Percentiles rank a stretch among this genome's conserved stretches.
Evolutionary conservation across 1,140 invertebrate genomes (phyloP).

Genomic region (Megalopta genalis): DNA sequence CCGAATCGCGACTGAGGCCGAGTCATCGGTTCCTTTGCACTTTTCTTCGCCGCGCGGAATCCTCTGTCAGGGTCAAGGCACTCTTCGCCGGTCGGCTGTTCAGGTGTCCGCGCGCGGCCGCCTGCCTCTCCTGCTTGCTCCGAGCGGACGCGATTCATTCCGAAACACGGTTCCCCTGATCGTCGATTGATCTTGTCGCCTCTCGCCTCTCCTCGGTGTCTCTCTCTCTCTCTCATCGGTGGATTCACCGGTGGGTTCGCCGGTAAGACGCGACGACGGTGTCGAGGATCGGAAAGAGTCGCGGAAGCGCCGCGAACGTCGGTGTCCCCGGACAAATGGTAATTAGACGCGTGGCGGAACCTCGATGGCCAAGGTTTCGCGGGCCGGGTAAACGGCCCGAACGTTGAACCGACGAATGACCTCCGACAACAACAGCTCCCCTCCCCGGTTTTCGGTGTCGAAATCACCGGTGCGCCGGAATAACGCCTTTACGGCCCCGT

Average conservation of each 20-base stretch:
- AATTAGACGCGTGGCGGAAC: constrained; percentile 39
- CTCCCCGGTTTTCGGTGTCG: constrained; percentile 56
- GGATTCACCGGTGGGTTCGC: no score
- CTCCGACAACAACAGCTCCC: constrained; percentile 69
- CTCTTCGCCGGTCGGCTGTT: constrained; percentile 54
- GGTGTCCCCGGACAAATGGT: constrained; percentile 36
- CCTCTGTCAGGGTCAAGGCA: constrained; percentile 74
- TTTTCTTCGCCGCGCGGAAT: constrained; percentile 68
- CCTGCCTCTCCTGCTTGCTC: no score
- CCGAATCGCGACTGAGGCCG: constrained; percentile 68
- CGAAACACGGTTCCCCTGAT: no score
- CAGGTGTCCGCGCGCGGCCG: not conserved
- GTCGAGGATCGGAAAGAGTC: not conserved
- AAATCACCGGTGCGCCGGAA: constrained; percentile 42
- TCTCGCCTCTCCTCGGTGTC: not conserved
- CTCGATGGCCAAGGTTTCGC: constrained; percentile 57
- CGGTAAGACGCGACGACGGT: no score
- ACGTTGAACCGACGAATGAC: constrained; percentile 70
- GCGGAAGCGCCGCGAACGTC: constrained; percentile 10
- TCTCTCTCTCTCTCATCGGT: not conserved
- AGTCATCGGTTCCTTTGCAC: constrained; percentile 67
- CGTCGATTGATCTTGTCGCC: no score
- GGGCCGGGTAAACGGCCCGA: constrained; percentile 63
- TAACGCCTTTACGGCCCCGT: constrained; percentile 34
- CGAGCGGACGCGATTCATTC: no score